Percentiles rank a stretch among this genome's conserved stretches.
Conservation (phyloP, 2,113 vertebrate species). For the Craseonycteris thonglongyai region DNA sequence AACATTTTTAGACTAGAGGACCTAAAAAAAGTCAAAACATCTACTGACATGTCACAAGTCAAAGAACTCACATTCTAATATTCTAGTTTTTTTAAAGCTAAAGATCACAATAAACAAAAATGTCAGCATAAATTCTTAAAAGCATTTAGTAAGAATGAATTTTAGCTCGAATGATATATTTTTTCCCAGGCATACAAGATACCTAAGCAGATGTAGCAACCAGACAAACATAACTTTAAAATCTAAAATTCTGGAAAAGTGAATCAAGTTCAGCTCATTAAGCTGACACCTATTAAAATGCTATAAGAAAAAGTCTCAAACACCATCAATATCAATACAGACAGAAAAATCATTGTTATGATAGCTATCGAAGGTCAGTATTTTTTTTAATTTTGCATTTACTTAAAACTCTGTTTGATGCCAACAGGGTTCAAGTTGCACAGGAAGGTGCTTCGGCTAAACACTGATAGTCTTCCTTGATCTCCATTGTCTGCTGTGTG, state of each 20-base stretch:
- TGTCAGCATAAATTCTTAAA: slow-evolving; percentile 26
- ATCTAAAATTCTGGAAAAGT: slow-evolving; percentile 39
- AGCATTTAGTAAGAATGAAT: slow-evolving; percentile 40
- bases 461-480: slow-evolving; percentile 74
- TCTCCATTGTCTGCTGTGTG: slow-evolving; percentile 78
- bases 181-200: not conserved
- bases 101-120: not conserved
- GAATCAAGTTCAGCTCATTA: slow-evolving; percentile 62
- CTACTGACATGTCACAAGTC: slow-evolving; percentile 5
- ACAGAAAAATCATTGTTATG: slow-evolving; percentile 44
- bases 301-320: slow-evolving; percentile 57
- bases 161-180: not conserved
- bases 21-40: slow-evolving; percentile 1
- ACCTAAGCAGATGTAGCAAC: slow-evolving; percentile 30
- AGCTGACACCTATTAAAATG: slow-evolving; percentile 35
- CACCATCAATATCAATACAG: slow-evolving; percentile 35
- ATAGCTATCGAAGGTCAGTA: slow-evolving; percentile 19
- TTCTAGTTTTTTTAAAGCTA: not conserved
- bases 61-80: slow-evolving; percentile 34
- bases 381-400: slow-evolving; percentile 45
- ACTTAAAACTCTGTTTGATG: slow-evolving; percentile 74
- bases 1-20: not conserved
- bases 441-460: slow-evolving; percentile 75
- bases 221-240: slow-evolving; percentile 50
- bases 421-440: slow-evolving; percentile 70